A percentile compares a stretch with the other conserved stretches of the same genome.
phyloP scores from a whole-genome alignment of 2,797 vertebrate species.

The Aeoliscus strigatus region DNA sequence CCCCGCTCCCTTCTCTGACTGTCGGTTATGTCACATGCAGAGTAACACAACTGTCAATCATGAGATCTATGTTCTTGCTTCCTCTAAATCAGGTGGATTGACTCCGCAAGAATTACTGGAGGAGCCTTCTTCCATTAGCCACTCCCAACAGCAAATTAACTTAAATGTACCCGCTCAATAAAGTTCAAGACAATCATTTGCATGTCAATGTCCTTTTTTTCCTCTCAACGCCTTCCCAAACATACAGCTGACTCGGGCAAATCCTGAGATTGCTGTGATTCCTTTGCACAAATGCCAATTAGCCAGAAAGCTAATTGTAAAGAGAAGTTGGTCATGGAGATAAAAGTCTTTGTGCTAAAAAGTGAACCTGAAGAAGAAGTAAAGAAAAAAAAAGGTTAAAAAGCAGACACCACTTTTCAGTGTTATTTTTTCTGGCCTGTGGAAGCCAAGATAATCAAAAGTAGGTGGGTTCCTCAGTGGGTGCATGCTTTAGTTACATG shows the following conservation, averaged over 20 bases:
- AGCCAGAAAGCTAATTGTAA: slow-evolving; percentile 54
- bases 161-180: slow-evolving; percentile 79
- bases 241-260: slow-evolving; percentile 63
- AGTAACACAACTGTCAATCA: slow-evolving; percentile 74
- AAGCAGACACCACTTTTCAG: no score
- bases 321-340: slow-evolving; percentile 18
- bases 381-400: no score
- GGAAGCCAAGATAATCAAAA: slow-evolving; percentile 1
- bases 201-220: slow-evolving; percentile 73
- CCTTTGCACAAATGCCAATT: slow-evolving; percentile 52
- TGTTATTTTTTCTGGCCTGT: no score
- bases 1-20: slow-evolving; percentile 26
- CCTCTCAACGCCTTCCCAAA: slow-evolving; percentile 61
- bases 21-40: slow-evolving; percentile 65
- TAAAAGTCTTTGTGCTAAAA: slow-evolving; percentile 30
- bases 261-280: slow-evolving; percentile 51
- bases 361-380: no score
- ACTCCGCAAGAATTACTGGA: slow-evolving; percentile 76
- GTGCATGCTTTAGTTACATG: slow-evolving; percentile 5
- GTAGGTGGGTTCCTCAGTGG: slow-evolving; percentile 9
- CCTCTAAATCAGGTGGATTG: slow-evolving; percentile 80
- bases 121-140: slow-evolving; percentile 78
- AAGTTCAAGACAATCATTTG: slow-evolving; percentile 77
- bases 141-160: slow-evolving; percentile 78
- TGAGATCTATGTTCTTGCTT: slow-evolving; percentile 71